Conservation (phyloP, 2,113 vertebrate species). For the Channa maculata region DNA sequence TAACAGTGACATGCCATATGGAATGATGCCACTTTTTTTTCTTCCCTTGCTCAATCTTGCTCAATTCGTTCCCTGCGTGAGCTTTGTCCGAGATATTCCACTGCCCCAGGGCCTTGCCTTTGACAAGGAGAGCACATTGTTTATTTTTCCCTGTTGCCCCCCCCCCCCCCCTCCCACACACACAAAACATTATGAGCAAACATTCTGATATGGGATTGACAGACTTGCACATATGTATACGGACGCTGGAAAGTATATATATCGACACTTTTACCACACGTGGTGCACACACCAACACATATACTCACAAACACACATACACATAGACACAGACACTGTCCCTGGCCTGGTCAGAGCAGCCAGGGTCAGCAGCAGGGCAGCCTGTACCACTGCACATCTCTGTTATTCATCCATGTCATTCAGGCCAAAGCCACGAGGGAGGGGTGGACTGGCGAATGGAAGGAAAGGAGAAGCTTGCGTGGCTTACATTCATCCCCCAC, state of each 20-base stretch:
- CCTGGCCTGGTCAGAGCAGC: conserved; percentile 69
- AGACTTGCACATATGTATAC: background rate
- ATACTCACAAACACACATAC: conserved; percentile 3
- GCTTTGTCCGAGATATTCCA: conserved; percentile 70
- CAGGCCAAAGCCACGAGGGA: conserved; percentile 76
- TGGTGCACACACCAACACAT: too few species aligned
- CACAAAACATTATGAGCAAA: too few species aligned
- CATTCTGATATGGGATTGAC: too few species aligned
- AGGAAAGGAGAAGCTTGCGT: conserved; percentile 59
- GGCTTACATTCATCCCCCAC: conserved; percentile 76
- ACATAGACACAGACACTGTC: conserved; percentile 33
- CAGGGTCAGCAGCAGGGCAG: conserved; percentile 77
- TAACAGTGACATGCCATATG: conserved; percentile 53
- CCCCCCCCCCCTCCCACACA: conserved; percentile 20
- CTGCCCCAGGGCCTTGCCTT: conserved; percentile 70
- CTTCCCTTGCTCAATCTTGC: conserved; percentile 54
- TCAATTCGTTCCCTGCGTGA: conserved; percentile 53
- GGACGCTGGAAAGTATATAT: conserved; percentile 12
- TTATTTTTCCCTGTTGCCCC: conserved; percentile 73
- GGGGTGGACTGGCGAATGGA: conserved; percentile 58
- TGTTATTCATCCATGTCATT: conserved; percentile 83
- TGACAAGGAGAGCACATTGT: conserved; percentile 78
- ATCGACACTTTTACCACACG: conserved; percentile 22
- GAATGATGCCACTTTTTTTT: conserved; percentile 31
- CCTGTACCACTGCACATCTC: conserved; percentile 76